Conservation (phyloP, 2,888 invertebrate species). For the Harpagoxenus sublaevis region DNA sequence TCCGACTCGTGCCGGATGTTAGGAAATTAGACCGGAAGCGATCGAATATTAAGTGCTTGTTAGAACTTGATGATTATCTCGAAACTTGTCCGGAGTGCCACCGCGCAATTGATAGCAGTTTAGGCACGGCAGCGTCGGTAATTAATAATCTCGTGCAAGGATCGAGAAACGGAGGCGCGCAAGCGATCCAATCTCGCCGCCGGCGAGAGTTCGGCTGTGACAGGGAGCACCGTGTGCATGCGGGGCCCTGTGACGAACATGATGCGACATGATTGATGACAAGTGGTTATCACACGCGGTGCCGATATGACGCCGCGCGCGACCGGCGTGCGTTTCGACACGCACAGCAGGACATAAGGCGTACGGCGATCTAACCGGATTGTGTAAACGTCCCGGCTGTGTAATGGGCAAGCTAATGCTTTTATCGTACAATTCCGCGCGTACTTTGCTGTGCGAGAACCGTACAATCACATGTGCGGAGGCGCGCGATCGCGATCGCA, state of each 20-base stretch:
- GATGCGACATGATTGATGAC: conserved; percentile 61
- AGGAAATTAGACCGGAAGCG: conserved; percentile 39
- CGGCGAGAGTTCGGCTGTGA: conserved; percentile 21
- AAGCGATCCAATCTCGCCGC: conserved; percentile 44
- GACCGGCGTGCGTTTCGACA: conserved; percentile 7
- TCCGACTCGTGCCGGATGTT: neutral
- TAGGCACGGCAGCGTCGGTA: conserved; percentile 4
- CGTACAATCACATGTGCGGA: neutral
- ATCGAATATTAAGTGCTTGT: conserved; percentile 43
- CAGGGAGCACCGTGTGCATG: conserved; percentile 13
- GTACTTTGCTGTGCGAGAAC: conserved; percentile 32
- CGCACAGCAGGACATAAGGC: conserved; percentile 23
- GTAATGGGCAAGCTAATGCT: conserved; percentile 30
- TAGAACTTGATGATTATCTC: conserved; percentile 43
- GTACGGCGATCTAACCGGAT: conserved; percentile 30
- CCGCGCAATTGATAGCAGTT: conserved; percentile 37
- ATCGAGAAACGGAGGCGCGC: conserved; percentile 42
- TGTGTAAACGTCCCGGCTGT: conserved; percentile 32
- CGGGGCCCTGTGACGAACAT: conserved; percentile 14
- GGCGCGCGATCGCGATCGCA: conserved; percentile 14
- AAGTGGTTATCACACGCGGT: conserved; percentile 40
- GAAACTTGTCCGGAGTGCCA: conserved; percentile 29
- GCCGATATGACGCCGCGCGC: conserved; percentile 29
- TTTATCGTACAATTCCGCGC: conserved; percentile 7
- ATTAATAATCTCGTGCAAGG: conserved; percentile 59